A percentile compares a stretch with the other conserved stretches of the same genome.
Conservation (phyloP, 2,113 vertebrate genomes). For the Gallinago jamesoni region DNA sequence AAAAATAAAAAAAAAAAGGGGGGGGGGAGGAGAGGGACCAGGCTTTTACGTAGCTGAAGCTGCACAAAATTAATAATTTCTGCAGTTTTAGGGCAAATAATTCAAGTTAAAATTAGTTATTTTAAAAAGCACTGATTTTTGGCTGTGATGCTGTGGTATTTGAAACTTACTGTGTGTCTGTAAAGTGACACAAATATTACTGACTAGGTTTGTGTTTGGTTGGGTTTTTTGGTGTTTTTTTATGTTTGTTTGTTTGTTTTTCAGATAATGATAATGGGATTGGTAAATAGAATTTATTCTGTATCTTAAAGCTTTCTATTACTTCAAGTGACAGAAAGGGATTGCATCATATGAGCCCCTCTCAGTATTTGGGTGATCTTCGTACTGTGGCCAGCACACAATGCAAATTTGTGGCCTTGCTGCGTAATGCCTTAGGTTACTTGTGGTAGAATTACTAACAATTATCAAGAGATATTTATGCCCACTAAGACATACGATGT, state of each 20-base stretch:
- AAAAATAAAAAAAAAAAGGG: background rate
- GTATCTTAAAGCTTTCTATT: background rate
- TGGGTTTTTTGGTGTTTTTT: too few species aligned
- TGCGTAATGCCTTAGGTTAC: background rate
- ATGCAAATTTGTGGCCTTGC: background rate
- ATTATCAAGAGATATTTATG: background rate
- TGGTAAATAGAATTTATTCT: background rate
- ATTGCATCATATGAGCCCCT: fast-evolving
- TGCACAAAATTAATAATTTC: background rate
- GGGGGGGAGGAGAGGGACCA: fast-evolving
- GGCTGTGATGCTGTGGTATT: background rate
- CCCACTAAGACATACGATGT: background rate
- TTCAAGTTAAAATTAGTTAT: background rate
- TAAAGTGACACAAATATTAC: background rate
- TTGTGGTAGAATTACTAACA: background rate
- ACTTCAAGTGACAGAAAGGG: background rate
- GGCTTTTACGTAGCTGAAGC: background rate
- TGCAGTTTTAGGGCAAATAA: background rate
- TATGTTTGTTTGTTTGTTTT: background rate
- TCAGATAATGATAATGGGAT: background rate
- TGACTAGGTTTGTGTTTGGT: background rate
- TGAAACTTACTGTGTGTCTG: background rate
- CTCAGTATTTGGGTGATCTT: background rate
- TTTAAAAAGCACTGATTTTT: background rate
- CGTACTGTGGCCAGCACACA: background rate